These are phyloP conservation scores for Diuraphis noxia DNA, from an alignment of 1,140 invertebrate species.

Conservation along the genomic window DNA sequence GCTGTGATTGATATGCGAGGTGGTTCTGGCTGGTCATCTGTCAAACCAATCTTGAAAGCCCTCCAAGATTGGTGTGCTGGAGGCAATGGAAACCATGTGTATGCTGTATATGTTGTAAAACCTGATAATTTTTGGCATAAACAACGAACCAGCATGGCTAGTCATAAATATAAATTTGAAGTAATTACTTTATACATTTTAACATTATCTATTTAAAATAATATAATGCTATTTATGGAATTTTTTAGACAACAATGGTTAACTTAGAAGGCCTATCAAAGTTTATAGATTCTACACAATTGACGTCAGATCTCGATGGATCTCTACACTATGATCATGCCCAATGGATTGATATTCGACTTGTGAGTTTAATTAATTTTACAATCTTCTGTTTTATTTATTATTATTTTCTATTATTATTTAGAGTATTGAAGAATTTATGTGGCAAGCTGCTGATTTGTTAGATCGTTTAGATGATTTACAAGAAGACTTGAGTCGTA, in stretches of 20 bases:
- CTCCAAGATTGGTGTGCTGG: slow-evolving; percentile 73
- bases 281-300: slow-evolving; percentile 86
- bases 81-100: slow-evolving; percentile 69
- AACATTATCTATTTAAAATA: background rate
- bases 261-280: slow-evolving; percentile 91
- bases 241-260: slow-evolving; percentile 88
- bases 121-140: slow-evolving; percentile 99
- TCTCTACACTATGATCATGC: slow-evolving; percentile 92
- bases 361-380: slow-evolving; percentile 63
- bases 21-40: slow-evolving; percentile 87
- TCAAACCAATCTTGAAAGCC: slow-evolving; percentile 96
- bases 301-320: slow-evolving; percentile 92
- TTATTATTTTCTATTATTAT: slow-evolving; percentile 31
- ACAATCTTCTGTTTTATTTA: background rate
- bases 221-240: background rate
- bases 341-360: slow-evolving; percentile 92
- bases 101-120: slow-evolving; percentile 91
- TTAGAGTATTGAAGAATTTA: slow-evolving; percentile 88
- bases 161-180: slow-evolving; percentile 99
- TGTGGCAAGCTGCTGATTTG: slow-evolving; percentile 91
- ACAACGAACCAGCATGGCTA: slow-evolving; percentile 92
- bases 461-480: slow-evolving; percentile 88
- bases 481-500: slow-evolving; percentile 85
- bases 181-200: slow-evolving; percentile 62
- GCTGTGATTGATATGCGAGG: slow-evolving; percentile 94